Evolutionary conservation across 1,140 invertebrate genomes (phyloP).

Genomic region (Drosophila setifemur): DNA sequence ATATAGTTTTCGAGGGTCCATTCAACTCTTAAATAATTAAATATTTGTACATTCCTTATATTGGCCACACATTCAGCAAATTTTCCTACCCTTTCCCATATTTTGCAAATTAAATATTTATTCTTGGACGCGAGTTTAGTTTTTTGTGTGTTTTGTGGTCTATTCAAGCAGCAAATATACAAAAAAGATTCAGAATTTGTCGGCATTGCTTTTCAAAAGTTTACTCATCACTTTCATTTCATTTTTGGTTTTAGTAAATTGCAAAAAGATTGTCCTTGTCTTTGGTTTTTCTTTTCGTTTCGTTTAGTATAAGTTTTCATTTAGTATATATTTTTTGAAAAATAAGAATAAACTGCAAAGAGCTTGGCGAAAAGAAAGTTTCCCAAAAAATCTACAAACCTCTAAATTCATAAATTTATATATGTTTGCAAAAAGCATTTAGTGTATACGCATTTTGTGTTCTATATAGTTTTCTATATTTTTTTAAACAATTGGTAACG

Average conservation of each 20-base stretch:
- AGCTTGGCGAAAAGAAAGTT: constrained; percentile 36
- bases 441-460: constrained; percentile 48
- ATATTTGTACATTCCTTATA: constrained; percentile 51
- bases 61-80: constrained; percentile 50
- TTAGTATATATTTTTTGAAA: constrained; percentile 25
- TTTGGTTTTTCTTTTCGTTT: constrained; percentile 41
- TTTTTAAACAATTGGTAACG: constrained; percentile 64
- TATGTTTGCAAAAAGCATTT: constrained; percentile 44
- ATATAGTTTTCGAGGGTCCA: constrained; percentile 25
- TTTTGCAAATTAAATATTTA: constrained; percentile 16
- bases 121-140: constrained; percentile 34
- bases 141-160: constrained; percentile 22
- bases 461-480: constrained; percentile 45
- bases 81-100: constrained; percentile 9
- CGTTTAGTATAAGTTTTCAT: constrained; percentile 22
- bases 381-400: constrained; percentile 39
- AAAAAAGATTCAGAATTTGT: constrained; percentile 25
- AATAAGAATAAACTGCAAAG: constrained; percentile 33
- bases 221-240: constrained; percentile 1
- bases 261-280: constrained; percentile 74
- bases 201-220: constrained; percentile 28
- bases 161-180: constrained; percentile 33
- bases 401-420: constrained; percentile 40
- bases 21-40: constrained; percentile 12
- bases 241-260: constrained; percentile 51